Conservation (phyloP, 2,113 vertebrate species). For the Etheostoma cragini region DNA sequence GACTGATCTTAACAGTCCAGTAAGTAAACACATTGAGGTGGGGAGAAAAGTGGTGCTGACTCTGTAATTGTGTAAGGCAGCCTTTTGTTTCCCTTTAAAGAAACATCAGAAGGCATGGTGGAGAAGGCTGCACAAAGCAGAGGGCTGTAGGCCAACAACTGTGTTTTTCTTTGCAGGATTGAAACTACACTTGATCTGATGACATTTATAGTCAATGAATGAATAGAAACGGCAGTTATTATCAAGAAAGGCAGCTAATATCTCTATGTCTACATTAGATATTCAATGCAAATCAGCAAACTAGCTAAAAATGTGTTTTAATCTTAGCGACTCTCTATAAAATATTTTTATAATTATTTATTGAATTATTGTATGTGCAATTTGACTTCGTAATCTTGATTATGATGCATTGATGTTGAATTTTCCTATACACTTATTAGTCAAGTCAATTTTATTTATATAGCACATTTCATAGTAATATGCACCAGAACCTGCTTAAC, state of each 20-base stretch:
- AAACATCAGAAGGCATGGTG: conserved; percentile 10
- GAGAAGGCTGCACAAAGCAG: conserved; percentile 19
- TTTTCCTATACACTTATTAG: not conserved
- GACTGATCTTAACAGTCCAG: conserved; percentile 54
- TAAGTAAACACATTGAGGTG: conserved; percentile 40
- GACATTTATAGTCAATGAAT: not conserved
- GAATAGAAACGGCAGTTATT: not conserved
- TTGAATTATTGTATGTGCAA: not conserved
- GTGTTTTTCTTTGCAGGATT: not conserved
- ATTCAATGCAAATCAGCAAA: not conserved
- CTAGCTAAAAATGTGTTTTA: not conserved
- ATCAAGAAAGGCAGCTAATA: not conserved
- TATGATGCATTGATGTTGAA: not conserved
- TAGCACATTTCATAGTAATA: no score
- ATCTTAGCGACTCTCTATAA: not conserved
- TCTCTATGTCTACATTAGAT: not conserved
- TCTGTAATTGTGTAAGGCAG: conserved; percentile 18
- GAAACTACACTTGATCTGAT: not conserved
- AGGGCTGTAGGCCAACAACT: not conserved
- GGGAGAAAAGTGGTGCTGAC: conserved; percentile 44
- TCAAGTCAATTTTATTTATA: no score
- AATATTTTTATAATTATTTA: not conserved
- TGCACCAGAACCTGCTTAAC: no score
- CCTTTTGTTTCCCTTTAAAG: conserved; percentile 31
- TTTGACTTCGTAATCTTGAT: not conserved